Conservation (phyloP, 92 coral and sea anemone genomes). For the Paramuricea clavata region DNA sequence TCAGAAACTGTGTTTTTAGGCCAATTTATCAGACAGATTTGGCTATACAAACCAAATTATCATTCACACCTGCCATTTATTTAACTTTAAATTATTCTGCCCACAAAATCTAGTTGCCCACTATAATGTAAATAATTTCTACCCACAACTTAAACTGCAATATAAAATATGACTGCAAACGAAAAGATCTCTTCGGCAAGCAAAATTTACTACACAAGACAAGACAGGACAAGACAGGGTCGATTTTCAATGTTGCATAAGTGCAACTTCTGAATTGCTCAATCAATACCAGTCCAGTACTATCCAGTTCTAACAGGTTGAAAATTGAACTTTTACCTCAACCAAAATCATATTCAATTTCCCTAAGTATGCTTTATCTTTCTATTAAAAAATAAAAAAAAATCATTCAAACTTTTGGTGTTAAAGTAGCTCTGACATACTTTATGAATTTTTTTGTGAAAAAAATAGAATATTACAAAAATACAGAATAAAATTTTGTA, state of each 20-base stretch:
- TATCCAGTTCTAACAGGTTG: conserved; percentile 1
- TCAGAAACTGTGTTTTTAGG: neutral
- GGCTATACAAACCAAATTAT: conserved; percentile 4
- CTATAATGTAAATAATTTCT: neutral
- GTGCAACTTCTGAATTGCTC: neutral
- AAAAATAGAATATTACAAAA: neutral
- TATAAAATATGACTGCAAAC: neutral
- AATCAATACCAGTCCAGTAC: neutral
- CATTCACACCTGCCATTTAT: conserved; percentile 58
- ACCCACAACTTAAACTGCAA: neutral
- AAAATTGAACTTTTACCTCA: conserved; percentile 73
- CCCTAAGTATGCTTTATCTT: conserved; percentile 92
- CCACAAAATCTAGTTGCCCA: conserved; percentile 15
- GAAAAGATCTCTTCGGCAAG: neutral
- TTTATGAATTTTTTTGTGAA: neutral
- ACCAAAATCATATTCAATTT: conserved; percentile 97
- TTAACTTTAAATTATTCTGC: conserved; percentile 13
- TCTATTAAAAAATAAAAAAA: conserved; percentile 62
- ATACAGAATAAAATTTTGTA: conserved; percentile 45
- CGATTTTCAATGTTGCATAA: neutral
- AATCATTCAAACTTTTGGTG: neutral
- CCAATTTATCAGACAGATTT: neutral
- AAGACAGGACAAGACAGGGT: neutral
- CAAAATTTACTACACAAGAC: no score
- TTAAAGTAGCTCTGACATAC: conserved; percentile 14